These are phyloP conservation scores for Parnassius glacialis DNA, from an alignment of 2,888 invertebrate genomes.

Conservation along the genomic window DNA sequence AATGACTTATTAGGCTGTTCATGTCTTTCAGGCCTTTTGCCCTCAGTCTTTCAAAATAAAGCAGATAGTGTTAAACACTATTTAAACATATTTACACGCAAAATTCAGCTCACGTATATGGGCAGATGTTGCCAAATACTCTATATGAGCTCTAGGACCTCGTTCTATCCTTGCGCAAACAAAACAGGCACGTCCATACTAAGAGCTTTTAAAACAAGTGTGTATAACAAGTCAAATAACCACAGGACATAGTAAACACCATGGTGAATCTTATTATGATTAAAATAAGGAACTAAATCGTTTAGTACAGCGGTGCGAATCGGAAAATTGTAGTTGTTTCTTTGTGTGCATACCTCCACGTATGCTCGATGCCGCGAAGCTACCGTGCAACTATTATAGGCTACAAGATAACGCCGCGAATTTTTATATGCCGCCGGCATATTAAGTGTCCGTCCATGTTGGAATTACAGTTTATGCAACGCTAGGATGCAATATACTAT, in stretches of 20 bases:
- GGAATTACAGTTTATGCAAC: conserved; percentile 43
- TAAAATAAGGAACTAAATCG: conserved; percentile 14
- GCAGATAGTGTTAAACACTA: conserved; percentile 9
- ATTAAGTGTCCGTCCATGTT: conserved; percentile 35
- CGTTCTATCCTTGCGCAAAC: conserved; percentile 55
- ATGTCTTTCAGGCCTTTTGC: not conserved
- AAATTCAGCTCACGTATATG: conserved; percentile 25
- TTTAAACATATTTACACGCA: conserved; percentile 18
- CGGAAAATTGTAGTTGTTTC: not conserved
- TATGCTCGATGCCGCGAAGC: conserved; percentile 30
- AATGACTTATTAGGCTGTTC: too few species aligned
- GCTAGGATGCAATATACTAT: conserved; percentile 32
- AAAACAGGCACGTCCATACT: conserved; percentile 41
- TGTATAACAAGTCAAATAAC: conserved; percentile 8
- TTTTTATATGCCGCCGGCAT: conserved; percentile 51
- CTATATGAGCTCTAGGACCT: conserved; percentile 40
- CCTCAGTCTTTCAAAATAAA: not conserved
- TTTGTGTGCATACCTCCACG: conserved; percentile 46
- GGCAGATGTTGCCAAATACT: conserved; percentile 30
- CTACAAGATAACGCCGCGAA: conserved; percentile 50
- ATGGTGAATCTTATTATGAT: conserved; percentile 9
- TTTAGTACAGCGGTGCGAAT: not conserved
- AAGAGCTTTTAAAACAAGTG: conserved; percentile 34
- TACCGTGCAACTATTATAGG: conserved; percentile 48
- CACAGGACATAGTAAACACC: not conserved